phyloP scores from a whole-genome alignment of 2,113 vertebrate species.

The Stegastes partitus region DNA sequence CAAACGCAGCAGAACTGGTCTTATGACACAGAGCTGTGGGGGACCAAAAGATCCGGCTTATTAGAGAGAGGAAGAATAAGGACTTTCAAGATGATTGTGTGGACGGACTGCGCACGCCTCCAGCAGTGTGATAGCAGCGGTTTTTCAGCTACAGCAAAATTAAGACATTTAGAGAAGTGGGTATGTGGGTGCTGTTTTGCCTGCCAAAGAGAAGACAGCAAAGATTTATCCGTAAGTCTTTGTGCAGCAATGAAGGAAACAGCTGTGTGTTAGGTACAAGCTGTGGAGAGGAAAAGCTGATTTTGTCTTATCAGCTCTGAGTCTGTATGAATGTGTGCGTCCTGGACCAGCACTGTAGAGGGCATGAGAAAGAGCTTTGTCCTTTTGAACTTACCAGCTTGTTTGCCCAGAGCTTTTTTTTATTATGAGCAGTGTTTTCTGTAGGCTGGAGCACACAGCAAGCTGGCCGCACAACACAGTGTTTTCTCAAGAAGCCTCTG shows the following conservation, averaged over 20 bases:
- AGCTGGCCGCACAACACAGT: not conserved
- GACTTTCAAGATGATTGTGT: conserved; percentile 1
- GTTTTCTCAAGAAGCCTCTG: conserved; percentile 8
- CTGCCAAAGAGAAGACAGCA: conserved; percentile 3
- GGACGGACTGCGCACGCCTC: not conserved
- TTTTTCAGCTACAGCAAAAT: conserved; percentile 3
- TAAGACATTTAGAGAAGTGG: conserved; percentile 14
- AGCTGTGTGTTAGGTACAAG: not conserved
- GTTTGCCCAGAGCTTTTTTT: conserved; percentile 15
- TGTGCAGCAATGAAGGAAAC: not conserved
- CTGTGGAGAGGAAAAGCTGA: not conserved
- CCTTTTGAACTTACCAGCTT: conserved; percentile 29
- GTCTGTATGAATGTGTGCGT: not conserved
- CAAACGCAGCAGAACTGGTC: conserved; percentile 6
- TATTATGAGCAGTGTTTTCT: conserved; percentile 18
- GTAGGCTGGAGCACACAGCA: conserved; percentile 2
- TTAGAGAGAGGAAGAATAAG: not conserved
- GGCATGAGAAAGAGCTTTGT: conserved; percentile 23
- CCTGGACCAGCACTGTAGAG: conserved; percentile 9
- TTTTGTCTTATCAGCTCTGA: conserved; percentile 18
- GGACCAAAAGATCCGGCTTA: not conserved
- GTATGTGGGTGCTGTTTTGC: not conserved
- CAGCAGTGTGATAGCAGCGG: not conserved
- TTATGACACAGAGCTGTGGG: conserved; percentile 8
- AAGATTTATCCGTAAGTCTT: not conserved